Conservation (phyloP, 2,797 vertebrate genomes). For the Sparus aurata region DNA sequence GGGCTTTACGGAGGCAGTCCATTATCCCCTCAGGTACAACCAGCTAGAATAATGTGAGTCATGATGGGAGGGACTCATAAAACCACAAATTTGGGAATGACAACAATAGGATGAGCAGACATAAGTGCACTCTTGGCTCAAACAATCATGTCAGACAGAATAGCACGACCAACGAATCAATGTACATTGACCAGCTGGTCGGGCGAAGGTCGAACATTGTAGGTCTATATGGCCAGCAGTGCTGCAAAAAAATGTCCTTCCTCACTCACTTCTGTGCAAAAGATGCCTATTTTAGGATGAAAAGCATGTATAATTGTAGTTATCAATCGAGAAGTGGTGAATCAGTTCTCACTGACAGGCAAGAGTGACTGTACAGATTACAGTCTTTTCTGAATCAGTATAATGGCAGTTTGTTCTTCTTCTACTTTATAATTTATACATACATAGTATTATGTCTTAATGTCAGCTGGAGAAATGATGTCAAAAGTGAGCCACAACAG, state of each 20-base stretch:
- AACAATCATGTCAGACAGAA: slow-evolving; percentile 51
- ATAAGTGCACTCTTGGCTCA: slow-evolving; percentile 48
- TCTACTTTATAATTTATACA: neutral
- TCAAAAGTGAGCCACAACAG: slow-evolving; percentile 26
- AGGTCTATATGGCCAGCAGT: slow-evolving; percentile 29
- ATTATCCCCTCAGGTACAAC: slow-evolving; percentile 68
- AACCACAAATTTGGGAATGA: slow-evolving; percentile 51
- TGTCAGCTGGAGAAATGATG: slow-evolving; percentile 37
- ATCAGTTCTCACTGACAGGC: slow-evolving; percentile 58
- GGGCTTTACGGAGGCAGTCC: slow-evolving; percentile 47
- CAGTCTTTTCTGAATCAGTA: slow-evolving; percentile 14
- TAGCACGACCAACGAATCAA: slow-evolving; percentile 40
- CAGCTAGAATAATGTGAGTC: slow-evolving; percentile 56
- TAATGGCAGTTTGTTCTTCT: slow-evolving; percentile 30
- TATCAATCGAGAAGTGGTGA: slow-evolving; percentile 68
- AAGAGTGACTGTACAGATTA: slow-evolving; percentile 30
- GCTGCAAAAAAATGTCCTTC: slow-evolving; percentile 48
- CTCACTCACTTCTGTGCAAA: slow-evolving; percentile 33
- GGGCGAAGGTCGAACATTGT: slow-evolving; percentile 30
- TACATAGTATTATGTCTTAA: slow-evolving; percentile 31
- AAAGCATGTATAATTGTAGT: slow-evolving; percentile 68
- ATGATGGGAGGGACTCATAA: slow-evolving; percentile 56
- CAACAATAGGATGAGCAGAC: slow-evolving; percentile 51
- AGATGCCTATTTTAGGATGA: slow-evolving; percentile 59
- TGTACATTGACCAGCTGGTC: slow-evolving; percentile 27